Percentiles rank a stretch among this genome's conserved stretches.
Conservation (phyloP, 2,113 vertebrate species). For the Zosterops hypoxanthus region DNA sequence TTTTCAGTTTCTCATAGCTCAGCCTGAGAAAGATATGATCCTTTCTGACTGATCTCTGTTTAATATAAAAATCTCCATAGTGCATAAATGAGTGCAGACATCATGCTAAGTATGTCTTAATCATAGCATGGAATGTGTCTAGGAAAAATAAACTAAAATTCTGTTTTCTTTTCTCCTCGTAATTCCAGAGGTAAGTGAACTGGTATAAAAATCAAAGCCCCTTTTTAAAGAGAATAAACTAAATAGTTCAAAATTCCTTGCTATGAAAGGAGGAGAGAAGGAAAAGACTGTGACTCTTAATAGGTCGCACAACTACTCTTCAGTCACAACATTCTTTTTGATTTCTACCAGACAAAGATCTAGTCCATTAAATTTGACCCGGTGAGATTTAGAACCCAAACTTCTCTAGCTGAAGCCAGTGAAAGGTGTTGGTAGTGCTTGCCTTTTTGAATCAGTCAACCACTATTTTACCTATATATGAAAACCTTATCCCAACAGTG, state of each 20-base stretch:
- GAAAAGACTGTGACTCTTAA: background rate
- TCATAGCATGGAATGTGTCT: background rate
- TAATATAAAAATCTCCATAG: background rate
- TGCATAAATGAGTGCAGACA: background rate
- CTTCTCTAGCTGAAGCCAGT: background rate
- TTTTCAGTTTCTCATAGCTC: background rate
- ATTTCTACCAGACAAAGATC: background rate
- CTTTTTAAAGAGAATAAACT: background rate
- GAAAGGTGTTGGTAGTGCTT: background rate
- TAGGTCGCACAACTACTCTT: background rate
- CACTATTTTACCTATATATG: background rate
- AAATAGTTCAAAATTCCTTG: background rate
- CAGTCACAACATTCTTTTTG: background rate
- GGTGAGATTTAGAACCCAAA: background rate
- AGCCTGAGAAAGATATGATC: background rate
- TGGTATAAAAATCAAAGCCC: background rate
- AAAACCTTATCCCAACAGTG: background rate
- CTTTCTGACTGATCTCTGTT: background rate
- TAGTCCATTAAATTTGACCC: background rate
- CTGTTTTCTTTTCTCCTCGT: background rate
- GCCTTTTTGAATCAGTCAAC: background rate
- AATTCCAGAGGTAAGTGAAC: background rate
- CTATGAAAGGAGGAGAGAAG: background rate
- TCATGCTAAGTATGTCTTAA: background rate
- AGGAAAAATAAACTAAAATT: background rate